phyloP scores from a whole-genome alignment of 92 coral and sea anemone genomes.

The Parazoanthus darwini region DNA sequence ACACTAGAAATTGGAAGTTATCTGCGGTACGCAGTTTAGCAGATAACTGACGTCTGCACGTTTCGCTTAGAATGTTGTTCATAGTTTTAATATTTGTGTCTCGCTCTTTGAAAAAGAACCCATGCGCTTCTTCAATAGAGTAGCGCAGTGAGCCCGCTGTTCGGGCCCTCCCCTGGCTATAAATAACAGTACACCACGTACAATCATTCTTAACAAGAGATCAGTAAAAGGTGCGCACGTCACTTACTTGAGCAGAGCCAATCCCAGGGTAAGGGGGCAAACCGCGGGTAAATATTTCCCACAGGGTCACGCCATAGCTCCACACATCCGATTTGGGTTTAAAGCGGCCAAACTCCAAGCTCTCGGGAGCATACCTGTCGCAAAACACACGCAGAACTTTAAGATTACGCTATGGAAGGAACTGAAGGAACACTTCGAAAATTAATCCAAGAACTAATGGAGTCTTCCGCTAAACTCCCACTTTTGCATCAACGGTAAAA shows the following conservation, averaged over 20 bases:
- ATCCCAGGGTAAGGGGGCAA: constrained; percentile 64
- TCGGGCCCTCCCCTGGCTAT: no score
- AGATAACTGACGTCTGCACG: no score
- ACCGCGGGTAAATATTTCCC: constrained; percentile 93
- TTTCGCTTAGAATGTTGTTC: no score
- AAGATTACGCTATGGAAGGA: background rate
- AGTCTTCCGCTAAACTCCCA: no score
- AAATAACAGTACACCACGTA: background rate
- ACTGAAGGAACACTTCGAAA: background rate
- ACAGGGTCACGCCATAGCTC: constrained; percentile 95
- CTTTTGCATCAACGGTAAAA: no score
- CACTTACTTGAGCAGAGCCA: constrained; percentile 44
- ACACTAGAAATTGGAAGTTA: no score
- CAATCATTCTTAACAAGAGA: background rate
- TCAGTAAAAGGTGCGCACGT: background rate
- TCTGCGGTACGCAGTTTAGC: no score
- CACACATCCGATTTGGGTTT: constrained; percentile 90
- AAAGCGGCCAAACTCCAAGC: constrained; percentile 61
- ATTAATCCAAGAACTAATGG: no score
- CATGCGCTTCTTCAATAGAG: no score
- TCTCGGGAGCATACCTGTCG: constrained; percentile 89
- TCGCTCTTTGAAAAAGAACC: no score
- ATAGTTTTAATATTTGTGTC: no score
- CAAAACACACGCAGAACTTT: background rate
- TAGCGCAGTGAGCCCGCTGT: no score